Evolutionary conservation across 2,113 vertebrate species (phyloP), one percentile per base, ranked within the genome.

Genomic region (Corynorhinus townsendii): DNA sequence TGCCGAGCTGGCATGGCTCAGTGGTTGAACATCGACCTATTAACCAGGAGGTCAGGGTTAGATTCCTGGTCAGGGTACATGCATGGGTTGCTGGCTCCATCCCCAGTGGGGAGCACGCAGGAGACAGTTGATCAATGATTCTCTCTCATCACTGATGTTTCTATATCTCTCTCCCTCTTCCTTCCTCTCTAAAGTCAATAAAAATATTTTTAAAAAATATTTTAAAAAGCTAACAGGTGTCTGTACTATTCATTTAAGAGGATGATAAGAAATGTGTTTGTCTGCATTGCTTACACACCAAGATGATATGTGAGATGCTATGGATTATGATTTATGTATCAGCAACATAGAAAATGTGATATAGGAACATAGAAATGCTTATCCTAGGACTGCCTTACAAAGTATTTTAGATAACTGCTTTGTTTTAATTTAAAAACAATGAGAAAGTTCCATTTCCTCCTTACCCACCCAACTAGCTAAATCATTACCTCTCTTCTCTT

Each of bases 351-450:
- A 92, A n/a, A 77, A 59, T 81, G 15, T 43, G 30, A 3, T 35
- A n/a, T 5, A 89, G 10, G 52, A 86, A 43, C 52, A 91, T 4
- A 76, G 56, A 90, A 96, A 87, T 11, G 2, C 38, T 45, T 75
- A 5, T 76, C 10, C 20, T 87, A 71, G n/a, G 17, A 64, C 71
- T 87, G 30, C 54, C 56, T 92, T 71, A 80, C 40, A 82, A 45
- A 82, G 4, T 56, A 52, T 71, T 92, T 87, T 81, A 77, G 7
- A 40, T 68, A 35, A 12, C 5, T 62, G 22, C 4, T 84, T 92
- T 79, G 54, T 49, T 87, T 97, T 93, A 62, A 79, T 49, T 94
- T 89, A 68, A 88, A 93, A 93, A 56, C 14, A 43, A 59, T 7
- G n/a, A 85, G 43, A 93, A 89, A 89, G 3, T 2, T 47, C 38